Evolutionary conservation across 2,888 invertebrate species (phyloP).

Genomic region (Arctia plantaginis): DNA sequence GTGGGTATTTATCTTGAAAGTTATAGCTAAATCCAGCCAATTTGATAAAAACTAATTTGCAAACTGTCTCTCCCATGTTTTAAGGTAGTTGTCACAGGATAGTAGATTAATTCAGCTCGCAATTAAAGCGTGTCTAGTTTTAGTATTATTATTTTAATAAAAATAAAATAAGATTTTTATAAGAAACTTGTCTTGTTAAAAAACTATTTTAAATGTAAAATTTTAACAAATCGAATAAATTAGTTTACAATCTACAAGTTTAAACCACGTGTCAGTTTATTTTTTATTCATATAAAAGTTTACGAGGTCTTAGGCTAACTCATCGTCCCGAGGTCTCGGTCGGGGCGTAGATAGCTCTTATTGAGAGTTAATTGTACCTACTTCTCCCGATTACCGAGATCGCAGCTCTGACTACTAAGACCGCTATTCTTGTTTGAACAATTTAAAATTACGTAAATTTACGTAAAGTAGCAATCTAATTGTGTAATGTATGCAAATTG

Average conservation of each 20-base stretch:
- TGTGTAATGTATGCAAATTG: constrained; percentile 23
- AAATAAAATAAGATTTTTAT: too few species aligned
- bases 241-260: constrained; percentile 23
- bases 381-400: constrained; percentile 19
- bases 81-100: too few species aligned
- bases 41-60: neutral
- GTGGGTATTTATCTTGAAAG: constrained; percentile 38
- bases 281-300: constrained; percentile 19
- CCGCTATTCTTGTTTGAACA: constrained; percentile 21
- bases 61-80: neutral
- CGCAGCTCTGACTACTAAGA: constrained; percentile 9
- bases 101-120: too few species aligned
- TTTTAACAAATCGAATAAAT: constrained; percentile 12
- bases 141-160: too few species aligned
- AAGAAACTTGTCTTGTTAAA: too few species aligned
- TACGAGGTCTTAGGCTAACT: constrained; percentile 1
- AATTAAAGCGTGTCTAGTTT: too few species aligned
- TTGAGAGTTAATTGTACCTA: constrained; percentile 64
- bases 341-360: constrained; percentile 38
- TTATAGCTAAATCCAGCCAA: constrained; percentile 13
- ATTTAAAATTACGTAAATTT: constrained; percentile 47
- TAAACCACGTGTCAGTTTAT: constrained; percentile 15
- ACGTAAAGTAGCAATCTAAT: constrained; percentile 45
- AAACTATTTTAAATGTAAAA: constrained; percentile 5
- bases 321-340: constrained; percentile 13